These are phyloP conservation scores for Pitangus sulphuratus DNA, from an alignment of 2,797 vertebrate species.

Conservation along the genomic window DNA sequence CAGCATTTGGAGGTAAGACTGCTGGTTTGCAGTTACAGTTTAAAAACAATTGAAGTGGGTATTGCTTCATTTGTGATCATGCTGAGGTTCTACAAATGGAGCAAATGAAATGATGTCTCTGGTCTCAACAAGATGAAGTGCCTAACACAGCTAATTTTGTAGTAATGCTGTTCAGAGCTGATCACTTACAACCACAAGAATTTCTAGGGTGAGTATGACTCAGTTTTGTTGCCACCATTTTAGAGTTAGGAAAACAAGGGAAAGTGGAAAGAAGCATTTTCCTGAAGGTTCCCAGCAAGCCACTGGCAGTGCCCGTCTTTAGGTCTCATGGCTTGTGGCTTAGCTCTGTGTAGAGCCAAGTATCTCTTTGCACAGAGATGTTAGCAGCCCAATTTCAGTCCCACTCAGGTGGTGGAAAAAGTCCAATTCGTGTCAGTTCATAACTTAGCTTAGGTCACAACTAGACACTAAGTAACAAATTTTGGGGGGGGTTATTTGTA, in stretches of 20 bases:
- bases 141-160: not conserved
- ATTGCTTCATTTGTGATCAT: not conserved
- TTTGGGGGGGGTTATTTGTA: not conserved
- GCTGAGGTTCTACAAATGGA: not conserved
- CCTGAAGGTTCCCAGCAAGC: not conserved
- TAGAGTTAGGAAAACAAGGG: not conserved
- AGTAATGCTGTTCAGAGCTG: not conserved
- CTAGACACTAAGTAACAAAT: not conserved
- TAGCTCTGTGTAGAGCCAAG: not conserved
- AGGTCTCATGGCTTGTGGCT: not conserved
- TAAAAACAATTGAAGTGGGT: not conserved
- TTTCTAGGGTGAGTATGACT: not conserved
- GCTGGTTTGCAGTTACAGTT: conserved; percentile 6
- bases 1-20: not conserved
- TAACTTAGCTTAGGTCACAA: not conserved
- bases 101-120: conserved; percentile 53
- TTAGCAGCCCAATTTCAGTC: not conserved
- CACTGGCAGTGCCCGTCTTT: not conserved
- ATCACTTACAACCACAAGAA: not conserved
- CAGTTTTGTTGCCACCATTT: not conserved
- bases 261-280: not conserved
- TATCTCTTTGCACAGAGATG: not conserved
- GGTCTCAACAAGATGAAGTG: not conserved
- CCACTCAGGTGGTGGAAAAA: not conserved
- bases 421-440: not conserved